Evolutionary conservation across 2,113 vertebrate genomes (phyloP), one percentile per base, ranked within the genome.

Genomic region (Amphiprion percula): DNA sequence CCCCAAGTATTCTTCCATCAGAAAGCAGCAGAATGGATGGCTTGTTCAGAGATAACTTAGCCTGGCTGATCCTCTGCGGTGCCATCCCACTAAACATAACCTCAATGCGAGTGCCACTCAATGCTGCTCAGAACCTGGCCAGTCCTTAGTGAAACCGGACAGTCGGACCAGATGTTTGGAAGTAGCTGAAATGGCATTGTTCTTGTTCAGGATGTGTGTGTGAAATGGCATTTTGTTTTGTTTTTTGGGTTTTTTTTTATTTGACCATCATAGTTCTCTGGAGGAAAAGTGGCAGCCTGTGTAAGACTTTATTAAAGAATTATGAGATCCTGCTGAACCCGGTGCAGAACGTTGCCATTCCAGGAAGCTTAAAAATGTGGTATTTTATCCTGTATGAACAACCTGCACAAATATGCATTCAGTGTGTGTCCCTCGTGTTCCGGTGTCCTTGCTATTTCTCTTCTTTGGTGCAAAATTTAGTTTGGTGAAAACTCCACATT

Each of bases 21-120:
- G 91, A 93, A 91, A 91, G 93, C 86, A 87, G 90, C 89, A 86
- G 91, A 94, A 92, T 90, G 89, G 90, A 94, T 89, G 89, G 89
- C 92, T 89, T 90, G 88, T 85, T 91, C 89, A 90, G 90, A 91
- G 93, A 91, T 90, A 90, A 87, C 88, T 87, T 90, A 87, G 89
- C 84, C 79, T 14, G 73, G 81, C 85, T 71, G 78, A 91, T 92
- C 86, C 92, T 91, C 93, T 4, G n/a, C 4, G 79, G 93, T 84
- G 91, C 82, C 77, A 10, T 92, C 83, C 54, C 79, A 23, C 56
- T 60, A 61, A 82, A 80, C 79, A 85, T 84, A 89, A 89, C 88
- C 88, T 85, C 84, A 55, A 65, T 71, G 83, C 83, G 74, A 88
- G 80, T 82, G 87, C 79, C 72, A 70, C 81, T 90, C 84, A 73